Percentiles rank a stretch among this genome's conserved stretches.
These are phyloP conservation scores for Cossypha heuglini DNA, from an alignment of 2,797 vertebrate genomes.

Conservation along the genomic window DNA sequence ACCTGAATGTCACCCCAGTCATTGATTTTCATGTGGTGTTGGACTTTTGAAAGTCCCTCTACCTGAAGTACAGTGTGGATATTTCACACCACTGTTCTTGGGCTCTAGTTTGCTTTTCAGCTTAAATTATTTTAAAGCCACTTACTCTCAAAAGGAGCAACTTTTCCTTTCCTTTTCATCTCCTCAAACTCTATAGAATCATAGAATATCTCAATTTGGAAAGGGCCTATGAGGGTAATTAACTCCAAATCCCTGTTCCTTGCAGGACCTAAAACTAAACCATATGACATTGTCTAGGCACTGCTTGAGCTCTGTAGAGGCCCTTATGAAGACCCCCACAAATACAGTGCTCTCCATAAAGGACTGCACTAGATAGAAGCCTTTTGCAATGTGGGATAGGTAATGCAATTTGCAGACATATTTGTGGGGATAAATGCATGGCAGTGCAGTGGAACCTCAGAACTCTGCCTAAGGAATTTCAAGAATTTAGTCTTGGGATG, in stretches of 20 bases:
- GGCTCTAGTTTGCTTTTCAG: neutral
- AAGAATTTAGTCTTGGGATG: neutral
- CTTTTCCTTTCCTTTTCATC: neutral
- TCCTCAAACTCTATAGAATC: neutral
- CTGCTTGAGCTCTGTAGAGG: neutral
- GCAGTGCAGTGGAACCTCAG: neutral
- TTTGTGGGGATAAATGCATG: neutral
- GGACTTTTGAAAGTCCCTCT: neutral
- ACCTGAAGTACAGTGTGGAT: neutral
- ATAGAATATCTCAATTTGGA: neutral
- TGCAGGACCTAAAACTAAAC: neutral
- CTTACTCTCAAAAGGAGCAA: neutral
- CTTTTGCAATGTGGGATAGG: neutral
- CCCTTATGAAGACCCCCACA: neutral
- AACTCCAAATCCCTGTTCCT: neutral
- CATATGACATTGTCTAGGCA: neutral
- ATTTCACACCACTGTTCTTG: neutral
- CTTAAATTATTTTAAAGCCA: neutral
- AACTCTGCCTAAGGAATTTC: neutral
- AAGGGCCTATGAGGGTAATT: neutral
- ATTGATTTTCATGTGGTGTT: neutral
- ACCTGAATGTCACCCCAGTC: neutral
- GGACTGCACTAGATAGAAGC: neutral
- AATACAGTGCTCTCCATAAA: neutral
- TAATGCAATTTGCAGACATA: neutral